Base-by-base conservation (phyloP, 2,888 invertebrate species). In the Microctonus aethiopoides region DNA sequence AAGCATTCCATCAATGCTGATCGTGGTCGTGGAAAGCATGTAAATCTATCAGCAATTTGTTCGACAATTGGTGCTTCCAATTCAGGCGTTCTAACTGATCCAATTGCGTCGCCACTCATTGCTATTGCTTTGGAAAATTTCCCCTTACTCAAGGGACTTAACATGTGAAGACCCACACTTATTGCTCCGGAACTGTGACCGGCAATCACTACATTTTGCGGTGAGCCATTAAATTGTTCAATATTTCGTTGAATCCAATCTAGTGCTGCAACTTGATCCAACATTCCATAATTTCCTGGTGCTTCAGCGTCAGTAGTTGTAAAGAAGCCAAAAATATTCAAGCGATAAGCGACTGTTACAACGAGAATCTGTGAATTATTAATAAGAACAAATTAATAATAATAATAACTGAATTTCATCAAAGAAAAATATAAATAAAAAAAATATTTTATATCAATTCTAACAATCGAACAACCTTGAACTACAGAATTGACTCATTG, bases 261-360 rank as follows among this genome's bases (percentile, higher is more conserved):
- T 67, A 95, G 86, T 0, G 94, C 92, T 0, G 94, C 95, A 29
- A 93, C 91, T 87, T 95, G 95, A 80, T 95, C 95, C 87, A 94
- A 89, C 74, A 95, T 87, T 0, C 95, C 95, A 76, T 90, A 94
- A 84, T 95, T 95, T 1, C 95, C 95, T 0, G 93, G 89, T 5
- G 94, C 91, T 84, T 93, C 93, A 6, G 91, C 91, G 81, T 95
- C 94, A 78, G 91, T 89, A 6, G 94, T 92, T 16, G 94, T 92
- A 81, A 95, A 92, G 83, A 95, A 95, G n/a, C 95, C 95, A 77
- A 95, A 91, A 74, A 95, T 93, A 83, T 92, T 94, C 59, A 95
- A 87, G 7, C 95, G 91, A 86, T 93, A 95, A 0, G 94, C 92
- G 51, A 94, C 91, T 1, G 94, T 92, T 7, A 95, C 92, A 61